These are phyloP conservation scores for Molorchus minor DNA, from an alignment of 2,888 invertebrate genomes.

Conservation along the genomic window DNA sequence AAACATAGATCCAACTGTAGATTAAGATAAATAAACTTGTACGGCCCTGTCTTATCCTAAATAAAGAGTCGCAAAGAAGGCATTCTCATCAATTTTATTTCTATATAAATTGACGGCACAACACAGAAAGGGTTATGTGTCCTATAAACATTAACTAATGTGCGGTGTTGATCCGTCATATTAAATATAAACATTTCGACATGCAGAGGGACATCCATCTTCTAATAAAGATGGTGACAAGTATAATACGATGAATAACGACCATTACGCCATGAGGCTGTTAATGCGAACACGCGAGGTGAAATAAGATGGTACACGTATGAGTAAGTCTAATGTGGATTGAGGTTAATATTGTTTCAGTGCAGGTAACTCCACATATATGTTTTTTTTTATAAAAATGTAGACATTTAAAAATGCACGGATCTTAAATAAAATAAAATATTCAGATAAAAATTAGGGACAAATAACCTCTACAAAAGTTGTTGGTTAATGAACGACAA, in stretches of 20 bases:
- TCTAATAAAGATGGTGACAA: slow-evolving; percentile 51
- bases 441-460: too few relatives aligned
- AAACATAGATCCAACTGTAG: too few relatives aligned
- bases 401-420: too few relatives aligned
- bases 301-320: too few relatives aligned
- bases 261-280: slow-evolving; percentile 24
- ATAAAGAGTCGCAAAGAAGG: not conserved
- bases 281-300: slow-evolving; percentile 2
- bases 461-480: too few relatives aligned
- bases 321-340: too few relatives aligned
- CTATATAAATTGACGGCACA: slow-evolving; percentile 30
- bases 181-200: slow-evolving; percentile 52
- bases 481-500: too few relatives aligned
- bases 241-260: slow-evolving; percentile 49
- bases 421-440: too few relatives aligned
- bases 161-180: slow-evolving; percentile 48
- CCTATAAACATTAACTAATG: slow-evolving; percentile 39
- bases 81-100: slow-evolving; percentile 33
- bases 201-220: slow-evolving; percentile 50
- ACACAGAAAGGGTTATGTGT: slow-evolving; percentile 33
- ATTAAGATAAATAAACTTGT: too few relatives aligned
- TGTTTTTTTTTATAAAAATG: too few relatives aligned
- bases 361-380: too few relatives aligned
- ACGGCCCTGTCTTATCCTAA: not conserved
- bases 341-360: too few relatives aligned